Base-by-base conservation (phyloP, 2,797 vertebrate species). In the Clarias fuscus region DNA sequence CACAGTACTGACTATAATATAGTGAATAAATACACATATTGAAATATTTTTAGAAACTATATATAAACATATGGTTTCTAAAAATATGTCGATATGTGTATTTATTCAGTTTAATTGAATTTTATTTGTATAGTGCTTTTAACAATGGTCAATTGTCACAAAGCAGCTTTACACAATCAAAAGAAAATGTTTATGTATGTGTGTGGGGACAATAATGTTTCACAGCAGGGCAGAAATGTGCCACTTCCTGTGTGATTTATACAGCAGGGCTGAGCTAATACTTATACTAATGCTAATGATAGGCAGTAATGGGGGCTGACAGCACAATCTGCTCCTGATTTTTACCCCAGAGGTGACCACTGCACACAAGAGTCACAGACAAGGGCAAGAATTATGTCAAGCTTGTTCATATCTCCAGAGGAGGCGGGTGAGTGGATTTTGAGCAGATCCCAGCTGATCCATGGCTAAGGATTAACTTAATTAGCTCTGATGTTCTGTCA, bases 251-350 rank as follows among this genome's bases (percentile, higher is more conserved):
- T 58, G 79, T 61, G 71, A 70, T 78, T 84, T 78, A 84, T 83
- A 89, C 68, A 81, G 77, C 80, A 95, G 93, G 93, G 93, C 93
- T 96, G 95, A 94, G 93, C 93, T 92, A 94, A 84, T 84, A 84
- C 90, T 89, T 91, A 93, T 93, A 93, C 95, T 97, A 96, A 99
- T 98, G 97, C 97, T 98, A 98, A 99, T 98, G 97, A 98, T 97
- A 96, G 96, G 94, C 96, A 96, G 96, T 98, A 99, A 99, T 98
- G 97, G 96, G 96, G 95, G 96, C 97, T 98, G 98, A 98, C 98
- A 98, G 96, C 95, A 97, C 97, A 99, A 98, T 98, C 97, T 99
- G 98, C 95, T 98, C 96, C 97, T 96, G 93, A 97, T 98, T 99
- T 97, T 98, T 95, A 95, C 94, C 94, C 95, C 96, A 96, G 96